Evolutionary conservation across 2,113 vertebrate genomes (phyloP), one percentile per base, ranked within the genome.

Genomic region (Phycodurus eques): DNA sequence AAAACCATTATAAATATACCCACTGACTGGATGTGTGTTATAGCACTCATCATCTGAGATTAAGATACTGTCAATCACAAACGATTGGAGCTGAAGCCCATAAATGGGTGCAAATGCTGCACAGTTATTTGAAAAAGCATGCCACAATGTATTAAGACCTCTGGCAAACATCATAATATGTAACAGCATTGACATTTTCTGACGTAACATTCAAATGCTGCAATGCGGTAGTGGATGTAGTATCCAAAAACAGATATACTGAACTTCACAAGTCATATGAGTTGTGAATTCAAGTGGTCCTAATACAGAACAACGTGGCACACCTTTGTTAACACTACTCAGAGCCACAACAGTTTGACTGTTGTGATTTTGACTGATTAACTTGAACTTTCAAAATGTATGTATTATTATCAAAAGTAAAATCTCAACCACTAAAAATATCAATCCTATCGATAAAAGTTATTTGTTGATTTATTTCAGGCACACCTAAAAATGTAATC

Each of bases 1-100:
- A 35, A 35, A 69, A 59, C 68, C 67, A 72, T 72, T 47, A 78
- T 47, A 71, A 69, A 66, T 14, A 68, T 77, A 78, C 62, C 47
- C 42, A 53, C n/a, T 43, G 74, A 51, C 72, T 60, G 69, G 53
- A 70, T 67, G 62, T 43, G 62, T 44, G 62, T 44, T 65, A 65
- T 22, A 65, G 20, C 42, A 44, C 62, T 44, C 62, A n/a, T 65
- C 42, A 20, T 42, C 35, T 42, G 17, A 42, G 43, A 65, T 22
- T n/a, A 65, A n/a, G 39, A 43, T 22, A 14, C 62, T 44, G 62
- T 22, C 62, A 65, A 65, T 65, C 42, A 65, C n/a, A 43, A 65
- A 65, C 27, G 62, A 65, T 59, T 59, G 56, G 56, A 27, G 56
- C 56, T 31, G 22, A 31, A 59, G 5, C 27, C 10, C 3, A 4